These are phyloP conservation scores for Cottus gobio DNA, from an alignment of 2,113 vertebrate species.

Conservation along the genomic window DNA sequence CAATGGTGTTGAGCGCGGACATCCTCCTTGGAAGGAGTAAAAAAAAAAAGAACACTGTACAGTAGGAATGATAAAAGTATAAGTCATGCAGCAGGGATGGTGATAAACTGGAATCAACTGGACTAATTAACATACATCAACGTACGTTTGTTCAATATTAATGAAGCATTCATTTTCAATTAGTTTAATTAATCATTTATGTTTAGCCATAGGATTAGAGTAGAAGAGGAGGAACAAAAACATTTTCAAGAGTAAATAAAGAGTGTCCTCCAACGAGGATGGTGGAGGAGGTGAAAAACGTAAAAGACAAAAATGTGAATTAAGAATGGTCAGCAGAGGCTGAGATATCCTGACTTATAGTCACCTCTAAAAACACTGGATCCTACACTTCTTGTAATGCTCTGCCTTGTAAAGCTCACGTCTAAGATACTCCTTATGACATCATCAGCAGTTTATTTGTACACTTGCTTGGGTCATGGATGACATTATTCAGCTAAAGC, in stretches of 20 bases:
- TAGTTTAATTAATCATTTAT: background rate
- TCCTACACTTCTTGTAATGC: no score
- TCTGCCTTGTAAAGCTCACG: no score
- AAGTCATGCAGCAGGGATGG: background rate
- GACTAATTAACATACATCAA: background rate
- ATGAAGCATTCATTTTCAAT: background rate
- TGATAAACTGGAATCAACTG: slow-evolving; percentile 1
- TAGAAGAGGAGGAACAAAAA: no score
- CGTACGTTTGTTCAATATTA: background rate
- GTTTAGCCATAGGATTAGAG: background rate
- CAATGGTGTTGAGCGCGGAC: background rate
- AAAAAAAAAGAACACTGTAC: background rate
- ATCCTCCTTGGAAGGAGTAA: background rate
- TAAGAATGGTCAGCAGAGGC: no score
- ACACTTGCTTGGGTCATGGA: no score
- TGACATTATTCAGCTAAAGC: background rate
- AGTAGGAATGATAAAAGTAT: background rate
- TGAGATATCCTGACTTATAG: no score
- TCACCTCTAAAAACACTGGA: no score
- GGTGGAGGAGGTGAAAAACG: background rate
- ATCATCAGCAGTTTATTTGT: no score
- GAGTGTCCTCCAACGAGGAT: background rate
- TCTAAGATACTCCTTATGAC: no score
- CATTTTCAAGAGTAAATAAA: background rate
- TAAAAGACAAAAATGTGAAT: background rate